Percentiles rank a stretch among this genome's conserved stretches.
Conservation (phyloP, 2,113 vertebrate genomes). For the Callionymus lyra region DNA sequence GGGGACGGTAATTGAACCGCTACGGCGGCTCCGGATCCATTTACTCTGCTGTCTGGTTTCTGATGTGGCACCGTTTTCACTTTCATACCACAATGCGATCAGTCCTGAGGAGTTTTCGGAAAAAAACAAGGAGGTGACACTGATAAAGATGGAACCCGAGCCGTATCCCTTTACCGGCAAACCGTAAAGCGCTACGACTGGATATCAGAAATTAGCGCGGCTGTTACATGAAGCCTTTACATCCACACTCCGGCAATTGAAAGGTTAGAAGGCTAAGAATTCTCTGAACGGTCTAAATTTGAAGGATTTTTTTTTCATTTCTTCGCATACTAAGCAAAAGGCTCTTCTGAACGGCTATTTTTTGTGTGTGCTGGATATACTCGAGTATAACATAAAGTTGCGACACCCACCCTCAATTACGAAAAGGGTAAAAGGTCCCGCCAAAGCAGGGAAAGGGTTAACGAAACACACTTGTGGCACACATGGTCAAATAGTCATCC, state of each 20-base stretch:
- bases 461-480: slow-evolving; percentile 26
- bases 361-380: slow-evolving; percentile 10
- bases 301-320: slow-evolving; percentile 26
- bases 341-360: too few species aligned
- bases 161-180: slow-evolving; percentile 7
- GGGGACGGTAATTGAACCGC: slow-evolving; percentile 40
- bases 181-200: slow-evolving; percentile 2
- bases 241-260: slow-evolving; percentile 23
- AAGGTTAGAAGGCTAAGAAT: slow-evolving; percentile 30
- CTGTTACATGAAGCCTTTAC: slow-evolving; percentile 24
- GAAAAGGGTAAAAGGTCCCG: slow-evolving; percentile 19
- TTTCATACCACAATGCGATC: slow-evolving; percentile 11
- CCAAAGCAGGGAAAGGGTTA: slow-evolving; percentile 28
- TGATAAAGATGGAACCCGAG: slow-evolving; percentile 4
- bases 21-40: slow-evolving; percentile 23
- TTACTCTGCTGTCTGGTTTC: slow-evolving; percentile 12
- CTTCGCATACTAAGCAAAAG: slow-evolving; percentile 18
- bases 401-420: slow-evolving; percentile 7
- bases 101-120: slow-evolving; percentile 7
- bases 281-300: slow-evolving; percentile 29
- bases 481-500: slow-evolving; percentile 52
- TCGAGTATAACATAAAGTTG: slow-evolving; percentile 6
- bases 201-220: slow-evolving; percentile 18
- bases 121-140: slow-evolving; percentile 6
- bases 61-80: slow-evolving; percentile 8